Conservation (phyloP, 2,797 vertebrate genomes). For the Urocyon cinereoargenteus region DNA sequence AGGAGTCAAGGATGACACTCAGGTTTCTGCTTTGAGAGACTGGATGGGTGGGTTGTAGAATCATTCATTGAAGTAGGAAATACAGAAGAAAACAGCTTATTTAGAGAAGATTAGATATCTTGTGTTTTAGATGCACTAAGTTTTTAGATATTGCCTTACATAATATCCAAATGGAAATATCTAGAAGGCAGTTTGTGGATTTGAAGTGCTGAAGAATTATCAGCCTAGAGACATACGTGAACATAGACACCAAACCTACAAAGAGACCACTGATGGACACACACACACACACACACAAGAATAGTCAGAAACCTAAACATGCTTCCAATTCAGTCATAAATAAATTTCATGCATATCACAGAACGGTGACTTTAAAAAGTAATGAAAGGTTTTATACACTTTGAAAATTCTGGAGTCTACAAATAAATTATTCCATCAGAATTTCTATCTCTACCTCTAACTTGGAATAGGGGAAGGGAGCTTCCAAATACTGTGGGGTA, state of each 20-base stretch:
- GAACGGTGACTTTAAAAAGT: not conserved
- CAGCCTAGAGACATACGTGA: not conserved
- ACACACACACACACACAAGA: not conserved
- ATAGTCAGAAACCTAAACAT: not conserved
- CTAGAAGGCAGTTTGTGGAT: not conserved
- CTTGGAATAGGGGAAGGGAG: fast-evolving
- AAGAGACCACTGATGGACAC: not conserved
- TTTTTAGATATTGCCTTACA: not conserved
- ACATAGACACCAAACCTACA: not conserved
- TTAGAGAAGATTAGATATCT: not conserved
- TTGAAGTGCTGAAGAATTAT: not conserved
- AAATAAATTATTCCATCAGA: not conserved
- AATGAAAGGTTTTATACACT: not conserved
- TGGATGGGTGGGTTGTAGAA: not conserved
- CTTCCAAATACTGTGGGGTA: not conserved
- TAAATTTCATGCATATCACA: not conserved
- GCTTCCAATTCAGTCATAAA: not conserved
- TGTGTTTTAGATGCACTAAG: not conserved
- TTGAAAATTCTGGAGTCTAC: not conserved
- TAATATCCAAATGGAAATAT: not conserved
- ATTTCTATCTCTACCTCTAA: not conserved
- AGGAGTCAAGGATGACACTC: not conserved
- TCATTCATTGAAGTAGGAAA: not conserved
- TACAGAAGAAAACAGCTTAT: not conserved
- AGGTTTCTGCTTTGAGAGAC: not conserved